These are phyloP conservation scores for Dromas ardeola DNA, from an alignment of 2,113 vertebrate genomes.

Conservation along the genomic window DNA sequence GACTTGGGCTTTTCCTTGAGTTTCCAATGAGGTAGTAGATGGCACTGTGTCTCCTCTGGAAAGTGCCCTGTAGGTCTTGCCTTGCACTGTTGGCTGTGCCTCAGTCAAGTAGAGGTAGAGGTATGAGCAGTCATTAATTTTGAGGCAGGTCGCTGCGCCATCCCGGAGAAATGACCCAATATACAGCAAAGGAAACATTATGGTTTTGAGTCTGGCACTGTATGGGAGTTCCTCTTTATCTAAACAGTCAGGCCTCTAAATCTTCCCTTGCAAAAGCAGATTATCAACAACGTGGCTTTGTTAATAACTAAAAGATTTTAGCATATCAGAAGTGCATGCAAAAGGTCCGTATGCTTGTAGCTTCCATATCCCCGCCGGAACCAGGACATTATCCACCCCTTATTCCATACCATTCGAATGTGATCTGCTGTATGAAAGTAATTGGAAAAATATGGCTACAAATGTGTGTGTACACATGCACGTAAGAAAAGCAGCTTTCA, in stretches of 20 bases:
- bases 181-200: background rate
- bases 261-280: background rate
- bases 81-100: background rate
- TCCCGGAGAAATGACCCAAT: background rate
- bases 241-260: background rate
- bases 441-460: constrained; percentile 29
- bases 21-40: background rate
- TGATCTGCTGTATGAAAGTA: background rate
- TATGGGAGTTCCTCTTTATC: background rate
- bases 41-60: background rate
- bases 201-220: background rate
- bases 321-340: background rate
- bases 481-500: background rate
- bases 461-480: background rate
- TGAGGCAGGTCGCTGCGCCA: background rate
- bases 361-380: too few species aligned
- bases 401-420: too few species aligned
- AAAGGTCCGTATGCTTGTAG: background rate
- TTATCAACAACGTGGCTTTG: background rate
- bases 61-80: background rate
- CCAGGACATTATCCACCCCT: too few species aligned
- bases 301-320: background rate
- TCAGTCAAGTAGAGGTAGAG: background rate
- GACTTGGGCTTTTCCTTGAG: background rate
- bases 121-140: fast-evolving